Conservation (phyloP, 2,888 invertebrate species). For the Euclidia mi region DNA sequence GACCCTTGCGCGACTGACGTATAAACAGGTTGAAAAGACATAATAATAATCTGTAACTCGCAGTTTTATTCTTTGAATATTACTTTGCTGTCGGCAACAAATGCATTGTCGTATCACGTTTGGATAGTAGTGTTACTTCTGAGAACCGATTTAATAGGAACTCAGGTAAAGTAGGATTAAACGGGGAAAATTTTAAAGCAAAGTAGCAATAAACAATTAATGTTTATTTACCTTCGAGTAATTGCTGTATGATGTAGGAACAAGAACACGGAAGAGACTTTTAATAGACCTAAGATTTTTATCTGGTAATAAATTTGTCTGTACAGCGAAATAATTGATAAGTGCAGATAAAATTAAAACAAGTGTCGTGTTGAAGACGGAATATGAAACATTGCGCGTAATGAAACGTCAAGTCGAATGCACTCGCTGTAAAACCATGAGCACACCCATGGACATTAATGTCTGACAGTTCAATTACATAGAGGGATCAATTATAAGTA, state of each 20-base stretch:
- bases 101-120: conserved; percentile 24
- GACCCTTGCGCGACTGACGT: conserved; percentile 30
- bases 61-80: conserved; percentile 25
- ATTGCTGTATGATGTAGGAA: conserved; percentile 24
- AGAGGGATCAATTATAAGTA: conserved; percentile 34
- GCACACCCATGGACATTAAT: conserved; percentile 45
- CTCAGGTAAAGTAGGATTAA: conserved; percentile 28
- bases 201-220: conserved; percentile 37
- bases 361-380: conserved; percentile 28
- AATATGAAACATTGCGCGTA: conserved; percentile 40
- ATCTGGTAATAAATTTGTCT: conserved; percentile 37
- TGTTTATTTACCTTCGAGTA: conserved; percentile 38
- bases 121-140: conserved; percentile 28
- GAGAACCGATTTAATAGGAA: conserved; percentile 27
- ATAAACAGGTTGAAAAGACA: conserved; percentile 15
- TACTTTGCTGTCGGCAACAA: conserved; percentile 11
- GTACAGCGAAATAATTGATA: conserved; percentile 23
- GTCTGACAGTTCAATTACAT: conserved; percentile 64
- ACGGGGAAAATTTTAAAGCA: conserved; percentile 30
- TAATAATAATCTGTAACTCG: conserved; percentile 27
- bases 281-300: conserved; percentile 41
- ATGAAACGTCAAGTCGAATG: conserved; percentile 46
- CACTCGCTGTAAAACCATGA: conserved; percentile 39
- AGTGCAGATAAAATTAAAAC: conserved; percentile 23
- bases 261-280: conserved; percentile 48